Conservation (phyloP, 2,113 vertebrate species). For the Holacanthus passer region DNA sequence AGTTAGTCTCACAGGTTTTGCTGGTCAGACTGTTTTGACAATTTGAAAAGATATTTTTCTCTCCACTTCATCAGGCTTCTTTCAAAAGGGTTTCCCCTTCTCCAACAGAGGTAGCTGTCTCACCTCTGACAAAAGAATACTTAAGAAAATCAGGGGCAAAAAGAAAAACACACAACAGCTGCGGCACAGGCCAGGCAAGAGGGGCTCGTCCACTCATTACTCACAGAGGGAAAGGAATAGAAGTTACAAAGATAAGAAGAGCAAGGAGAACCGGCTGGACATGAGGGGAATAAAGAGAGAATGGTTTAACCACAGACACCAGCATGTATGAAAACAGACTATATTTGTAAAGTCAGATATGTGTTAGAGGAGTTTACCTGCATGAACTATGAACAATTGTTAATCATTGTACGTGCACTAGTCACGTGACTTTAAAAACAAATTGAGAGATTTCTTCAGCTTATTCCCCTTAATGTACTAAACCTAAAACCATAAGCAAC, state of each 20-base stretch:
- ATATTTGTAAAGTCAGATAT: neutral
- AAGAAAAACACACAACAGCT: constrained; percentile 59
- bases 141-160: constrained; percentile 54
- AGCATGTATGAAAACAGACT: constrained; percentile 45
- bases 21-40: neutral
- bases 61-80: constrained; percentile 58
- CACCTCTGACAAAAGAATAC: constrained; percentile 76
- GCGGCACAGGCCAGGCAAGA: constrained; percentile 86
- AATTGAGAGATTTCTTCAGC: neutral
- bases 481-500: neutral
- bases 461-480: neutral
- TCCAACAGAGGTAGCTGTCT: constrained; percentile 11
- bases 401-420: neutral
- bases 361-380: neutral
- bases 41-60: neutral
- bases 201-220: constrained; percentile 85
- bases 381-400: neutral
- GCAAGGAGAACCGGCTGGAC: constrained; percentile 94
- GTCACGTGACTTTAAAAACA: neutral
- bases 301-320: constrained; percentile 75
- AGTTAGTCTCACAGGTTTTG: constrained; percentile 1
- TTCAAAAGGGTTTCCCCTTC: constrained; percentile 62
- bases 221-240: constrained; percentile 96
- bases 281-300: constrained; percentile 91
- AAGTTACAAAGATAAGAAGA: constrained; percentile 96